Conservation (phyloP, 2,797 vertebrate genomes). For the Garrulus glandarius region DNA sequence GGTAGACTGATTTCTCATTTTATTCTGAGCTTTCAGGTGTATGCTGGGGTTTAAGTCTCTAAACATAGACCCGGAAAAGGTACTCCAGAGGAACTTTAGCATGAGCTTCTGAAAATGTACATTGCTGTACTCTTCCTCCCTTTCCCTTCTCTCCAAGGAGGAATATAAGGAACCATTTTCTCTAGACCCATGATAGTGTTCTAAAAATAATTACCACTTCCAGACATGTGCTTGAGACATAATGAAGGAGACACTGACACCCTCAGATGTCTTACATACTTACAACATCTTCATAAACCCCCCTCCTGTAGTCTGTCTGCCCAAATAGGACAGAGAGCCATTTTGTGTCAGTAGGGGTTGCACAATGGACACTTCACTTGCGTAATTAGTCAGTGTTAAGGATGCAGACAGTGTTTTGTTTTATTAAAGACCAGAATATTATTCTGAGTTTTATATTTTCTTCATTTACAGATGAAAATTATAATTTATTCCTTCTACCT, state of each 20-base stretch:
- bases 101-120: not conserved
- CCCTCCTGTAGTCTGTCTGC: not conserved
- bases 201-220: not conserved
- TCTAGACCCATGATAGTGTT: not conserved
- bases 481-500: not conserved
- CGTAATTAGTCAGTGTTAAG: not conserved
- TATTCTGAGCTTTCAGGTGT: not conserved
- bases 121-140: not conserved
- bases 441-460: not conserved
- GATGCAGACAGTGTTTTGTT: not conserved
- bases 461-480: not conserved
- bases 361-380: not conserved
- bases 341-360: not conserved
- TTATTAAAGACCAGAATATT: not conserved
- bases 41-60: rapidly evolving
- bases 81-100: not conserved
- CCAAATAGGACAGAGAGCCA: not conserved
- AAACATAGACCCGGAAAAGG: not conserved
- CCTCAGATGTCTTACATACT: not conserved
- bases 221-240: not conserved
- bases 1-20: not conserved
- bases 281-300: not conserved
- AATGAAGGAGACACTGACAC: not conserved
- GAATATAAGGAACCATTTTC: not conserved
- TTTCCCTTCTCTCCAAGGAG: not conserved